Conservation (phyloP, 1,140 invertebrate genomes). For the Drosophila sulfurigaster region DNA sequence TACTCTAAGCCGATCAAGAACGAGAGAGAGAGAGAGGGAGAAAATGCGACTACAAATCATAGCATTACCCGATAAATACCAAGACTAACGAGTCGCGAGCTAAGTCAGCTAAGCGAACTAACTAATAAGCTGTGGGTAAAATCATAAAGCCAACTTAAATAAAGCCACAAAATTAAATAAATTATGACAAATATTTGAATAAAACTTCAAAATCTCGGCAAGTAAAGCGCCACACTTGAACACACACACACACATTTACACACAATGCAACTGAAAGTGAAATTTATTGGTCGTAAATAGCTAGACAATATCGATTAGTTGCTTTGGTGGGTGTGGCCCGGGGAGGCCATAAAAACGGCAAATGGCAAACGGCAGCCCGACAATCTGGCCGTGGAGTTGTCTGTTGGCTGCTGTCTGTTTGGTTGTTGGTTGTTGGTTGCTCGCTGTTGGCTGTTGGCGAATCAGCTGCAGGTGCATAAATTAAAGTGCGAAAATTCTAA, state of each 20-base stretch:
- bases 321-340: conserved; percentile 69
- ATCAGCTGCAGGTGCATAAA: conserved; percentile 81
- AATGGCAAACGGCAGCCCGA: conserved; percentile 29
- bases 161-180: conserved; percentile 55
- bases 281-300: conserved; percentile 79
- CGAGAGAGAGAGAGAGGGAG: background rate
- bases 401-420: conserved; percentile 7
- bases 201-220: conserved; percentile 39
- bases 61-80: conserved; percentile 37
- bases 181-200: conserved; percentile 68
- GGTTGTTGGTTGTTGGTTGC: no score
- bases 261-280: conserved; percentile 76
- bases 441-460: conserved; percentile 48
- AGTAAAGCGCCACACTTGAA: conserved; percentile 44
- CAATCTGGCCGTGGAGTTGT: conserved; percentile 25
- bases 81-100: conserved; percentile 27
- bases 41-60: conserved; percentile 32
- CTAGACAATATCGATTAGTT: conserved; percentile 81
- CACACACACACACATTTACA: conserved; percentile 27
- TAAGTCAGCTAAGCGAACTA: background rate
- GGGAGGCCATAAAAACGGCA: conserved; percentile 56
- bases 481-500: conserved; percentile 81
- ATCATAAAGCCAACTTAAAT: conserved; percentile 59
- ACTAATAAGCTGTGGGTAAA: conserved; percentile 25
- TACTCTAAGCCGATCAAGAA: conserved; percentile 15